Percentiles rank a stretch among this genome's conserved stretches.
phyloP scores from a whole-genome alignment of 2,797 vertebrate genomes.

The Galago senegalensis region DNA sequence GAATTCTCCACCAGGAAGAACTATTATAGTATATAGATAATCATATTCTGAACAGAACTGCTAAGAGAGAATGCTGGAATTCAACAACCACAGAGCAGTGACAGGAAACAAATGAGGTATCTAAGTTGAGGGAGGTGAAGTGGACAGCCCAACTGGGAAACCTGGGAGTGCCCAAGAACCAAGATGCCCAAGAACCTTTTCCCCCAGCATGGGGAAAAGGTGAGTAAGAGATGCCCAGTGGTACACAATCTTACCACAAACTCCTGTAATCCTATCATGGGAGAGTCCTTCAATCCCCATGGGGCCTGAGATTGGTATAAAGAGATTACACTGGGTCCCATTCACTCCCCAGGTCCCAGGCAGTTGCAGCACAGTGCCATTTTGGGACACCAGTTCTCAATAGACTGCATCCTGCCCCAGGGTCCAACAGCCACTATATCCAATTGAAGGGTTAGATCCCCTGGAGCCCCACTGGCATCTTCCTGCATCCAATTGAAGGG shows the following conservation, averaged over 20 bases:
- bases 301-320: background rate
- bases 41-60: background rate
- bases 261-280: background rate
- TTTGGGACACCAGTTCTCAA: background rate
- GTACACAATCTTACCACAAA: background rate
- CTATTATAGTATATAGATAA: background rate
- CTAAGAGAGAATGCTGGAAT: background rate
- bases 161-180: background rate
- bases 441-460: background rate
- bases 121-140: background rate
- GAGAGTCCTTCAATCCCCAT: background rate
- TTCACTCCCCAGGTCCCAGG: background rate
- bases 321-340: background rate
- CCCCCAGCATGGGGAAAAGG: background rate
- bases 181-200: background rate
- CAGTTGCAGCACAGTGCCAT: background rate
- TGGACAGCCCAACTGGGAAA: no score
- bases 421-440: no score
- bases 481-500: background rate
- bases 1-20: background rate
- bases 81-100: background rate
- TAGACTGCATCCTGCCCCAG: background rate
- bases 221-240: background rate
- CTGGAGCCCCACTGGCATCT: background rate
- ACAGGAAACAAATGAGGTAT: background rate